Conservation (phyloP, 2,113 vertebrate genomes). For the Pomatostomus ruficeps region DNA sequence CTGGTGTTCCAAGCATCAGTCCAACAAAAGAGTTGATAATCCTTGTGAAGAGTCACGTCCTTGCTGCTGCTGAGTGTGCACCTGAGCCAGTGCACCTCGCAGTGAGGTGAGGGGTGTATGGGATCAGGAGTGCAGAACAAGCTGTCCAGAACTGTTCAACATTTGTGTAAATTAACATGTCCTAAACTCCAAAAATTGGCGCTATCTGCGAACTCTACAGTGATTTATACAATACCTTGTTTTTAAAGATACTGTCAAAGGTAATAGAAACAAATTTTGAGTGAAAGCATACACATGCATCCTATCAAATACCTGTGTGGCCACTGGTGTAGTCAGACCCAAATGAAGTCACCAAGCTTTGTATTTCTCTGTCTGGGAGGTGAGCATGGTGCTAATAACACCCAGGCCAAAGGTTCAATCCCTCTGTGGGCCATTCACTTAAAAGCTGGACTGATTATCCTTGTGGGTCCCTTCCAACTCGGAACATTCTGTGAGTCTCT, state of each 20-base stretch:
- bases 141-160: not conserved
- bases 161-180: not conserved
- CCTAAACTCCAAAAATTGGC: not conserved
- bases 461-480: not conserved
- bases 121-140: not conserved
- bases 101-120: fast-evolving
- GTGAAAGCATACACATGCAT: not conserved
- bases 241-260: not conserved
- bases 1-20: not conserved
- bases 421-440: not conserved
- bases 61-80: not conserved
- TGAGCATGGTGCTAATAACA: not conserved
- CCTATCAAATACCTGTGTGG: not conserved
- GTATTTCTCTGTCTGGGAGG: not conserved
- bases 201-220: not conserved
- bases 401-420: not conserved
- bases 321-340: not conserved
- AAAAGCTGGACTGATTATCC: not conserved
- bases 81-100: not conserved
- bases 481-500: not conserved
- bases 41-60: not conserved
- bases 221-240: not conserved
- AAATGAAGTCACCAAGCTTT: not conserved
- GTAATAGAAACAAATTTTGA: not conserved
- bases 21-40: not conserved